Evolutionary conservation across 2,888 invertebrate species (phyloP), one percentile per base, ranked within the genome.

Genomic region (Eucera pruinosa): DNA sequence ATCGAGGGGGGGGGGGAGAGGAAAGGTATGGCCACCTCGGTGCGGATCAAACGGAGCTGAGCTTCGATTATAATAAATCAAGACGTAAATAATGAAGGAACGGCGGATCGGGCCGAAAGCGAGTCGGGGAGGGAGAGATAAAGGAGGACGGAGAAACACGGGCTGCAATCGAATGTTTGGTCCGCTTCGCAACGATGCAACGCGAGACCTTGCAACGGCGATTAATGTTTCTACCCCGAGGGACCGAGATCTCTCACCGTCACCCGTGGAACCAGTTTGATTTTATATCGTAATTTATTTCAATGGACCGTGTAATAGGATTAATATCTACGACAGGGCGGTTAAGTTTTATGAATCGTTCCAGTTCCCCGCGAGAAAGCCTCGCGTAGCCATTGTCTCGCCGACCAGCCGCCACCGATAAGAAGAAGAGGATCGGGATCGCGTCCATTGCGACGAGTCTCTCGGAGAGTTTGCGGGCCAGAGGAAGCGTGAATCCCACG

Each of bases 61-160:
- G 86, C 86, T 90, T 92, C 91, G 91, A 92, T 92, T 91, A 90
- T 91, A 90, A 92, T 92, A 92, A 92, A 92, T 92, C 91, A 91
- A 90, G 85, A 89, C 88, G 90, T 91, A 92, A 92, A 92, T 92
- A 92, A 92, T 89, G 89, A 87, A 90, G 87, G 90, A 89, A 89
- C 88, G 89, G 80, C 55, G n/a, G n/a, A 78, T 70, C 78, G 86
- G 60, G 50, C 60, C 73, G 79, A 77, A 68, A 69, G 75, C 68
- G 73, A 11, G 33, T 23, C 48, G 25, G 57, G 70, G 20, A 61
- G 25, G 57, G 70, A 23, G 64, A 60, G 58, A 73, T 36, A 48
- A 77, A 55, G 67, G 67, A 55, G 62, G 58, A 58, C 41, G 48
- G 41, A 60, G 88, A 60, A 82, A 79, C 79, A 83, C 74, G 69